Conservation (phyloP, 2,113 vertebrate genomes). For the Neotoma lepida region DNA sequence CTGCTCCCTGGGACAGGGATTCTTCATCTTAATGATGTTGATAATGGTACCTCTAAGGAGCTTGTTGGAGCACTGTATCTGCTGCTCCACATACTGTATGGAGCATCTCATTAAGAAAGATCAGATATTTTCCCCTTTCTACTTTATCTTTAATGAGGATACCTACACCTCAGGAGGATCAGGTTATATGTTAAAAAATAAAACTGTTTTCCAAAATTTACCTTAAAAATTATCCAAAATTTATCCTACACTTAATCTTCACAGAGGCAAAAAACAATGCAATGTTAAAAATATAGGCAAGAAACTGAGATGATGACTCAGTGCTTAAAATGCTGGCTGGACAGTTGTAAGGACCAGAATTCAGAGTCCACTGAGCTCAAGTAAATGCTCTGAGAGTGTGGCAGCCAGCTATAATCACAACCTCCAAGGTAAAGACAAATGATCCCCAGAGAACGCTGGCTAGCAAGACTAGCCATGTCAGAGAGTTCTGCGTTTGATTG, state of each 20-base stretch:
- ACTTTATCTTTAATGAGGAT: slow-evolving; percentile 61
- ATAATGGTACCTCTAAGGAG: neutral
- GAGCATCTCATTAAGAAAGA: slow-evolving; percentile 15
- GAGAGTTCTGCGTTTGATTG: neutral
- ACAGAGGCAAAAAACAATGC: neutral
- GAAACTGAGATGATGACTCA: neutral
- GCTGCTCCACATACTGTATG: neutral
- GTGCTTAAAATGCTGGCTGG: neutral
- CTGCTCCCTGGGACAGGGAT: neutral
- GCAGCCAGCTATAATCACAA: neutral
- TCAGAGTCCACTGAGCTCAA: neutral
- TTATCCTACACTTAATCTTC: slow-evolving; percentile 18
- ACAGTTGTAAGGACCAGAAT: too few relatives aligned
- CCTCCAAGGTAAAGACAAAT: neutral
- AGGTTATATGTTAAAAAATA: slow-evolving; percentile 50
- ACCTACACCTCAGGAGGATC: slow-evolving; percentile 34
- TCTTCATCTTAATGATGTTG: slow-evolving; percentile 8
- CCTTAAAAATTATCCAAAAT: neutral
- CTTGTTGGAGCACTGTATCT: neutral
- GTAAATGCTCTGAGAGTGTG: too few relatives aligned
- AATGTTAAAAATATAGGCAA: neutral
- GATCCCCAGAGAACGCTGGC: neutral
- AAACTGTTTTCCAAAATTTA: neutral
- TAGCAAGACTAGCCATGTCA: neutral
- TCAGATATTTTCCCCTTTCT: neutral